Percentiles rank a stretch among this genome's conserved stretches.
Conservation (phyloP, 2,113 vertebrate genomes). For the Pangasianodon hypophthalmus region DNA sequence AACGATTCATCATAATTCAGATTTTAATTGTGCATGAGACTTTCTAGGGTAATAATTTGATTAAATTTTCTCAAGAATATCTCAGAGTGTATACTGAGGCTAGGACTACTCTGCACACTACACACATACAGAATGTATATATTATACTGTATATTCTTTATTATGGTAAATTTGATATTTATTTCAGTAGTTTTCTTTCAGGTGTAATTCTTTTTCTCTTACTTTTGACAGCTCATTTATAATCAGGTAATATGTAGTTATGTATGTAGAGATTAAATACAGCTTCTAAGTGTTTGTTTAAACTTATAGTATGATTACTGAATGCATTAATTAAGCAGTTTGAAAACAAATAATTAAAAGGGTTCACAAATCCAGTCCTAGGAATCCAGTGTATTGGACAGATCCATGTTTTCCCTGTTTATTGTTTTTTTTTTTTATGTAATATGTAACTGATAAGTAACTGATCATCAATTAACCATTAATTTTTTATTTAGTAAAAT, state of each 20-base stretch:
- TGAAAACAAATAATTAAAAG: background rate
- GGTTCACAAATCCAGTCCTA: background rate
- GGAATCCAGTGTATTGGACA: background rate
- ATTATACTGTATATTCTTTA: background rate
- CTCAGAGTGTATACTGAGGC: background rate
- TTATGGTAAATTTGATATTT: background rate
- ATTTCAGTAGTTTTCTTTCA: background rate
- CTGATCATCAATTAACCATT: background rate
- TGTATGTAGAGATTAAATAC: background rate
- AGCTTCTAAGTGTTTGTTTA: background rate
- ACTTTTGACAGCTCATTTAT: background rate
- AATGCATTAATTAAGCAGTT: background rate
- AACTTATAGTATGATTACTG: background rate
- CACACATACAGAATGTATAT: background rate
- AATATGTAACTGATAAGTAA: too few relatives aligned
- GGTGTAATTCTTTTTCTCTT: background rate
- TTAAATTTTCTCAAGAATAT: constrained; percentile 56
- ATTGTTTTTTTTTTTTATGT: background rate
- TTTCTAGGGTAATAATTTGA: constrained; percentile 52
- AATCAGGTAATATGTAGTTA: background rate
- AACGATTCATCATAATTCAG: constrained; percentile 50
- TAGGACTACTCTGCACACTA: background rate
- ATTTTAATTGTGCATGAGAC: constrained; percentile 46
- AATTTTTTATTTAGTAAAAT: background rate
- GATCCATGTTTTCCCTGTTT: background rate